Evolutionary conservation across 1,140 invertebrate genomes (phyloP), one percentile per base, ranked within the genome.

Genomic region (Saccostrea cuccullata): DNA sequence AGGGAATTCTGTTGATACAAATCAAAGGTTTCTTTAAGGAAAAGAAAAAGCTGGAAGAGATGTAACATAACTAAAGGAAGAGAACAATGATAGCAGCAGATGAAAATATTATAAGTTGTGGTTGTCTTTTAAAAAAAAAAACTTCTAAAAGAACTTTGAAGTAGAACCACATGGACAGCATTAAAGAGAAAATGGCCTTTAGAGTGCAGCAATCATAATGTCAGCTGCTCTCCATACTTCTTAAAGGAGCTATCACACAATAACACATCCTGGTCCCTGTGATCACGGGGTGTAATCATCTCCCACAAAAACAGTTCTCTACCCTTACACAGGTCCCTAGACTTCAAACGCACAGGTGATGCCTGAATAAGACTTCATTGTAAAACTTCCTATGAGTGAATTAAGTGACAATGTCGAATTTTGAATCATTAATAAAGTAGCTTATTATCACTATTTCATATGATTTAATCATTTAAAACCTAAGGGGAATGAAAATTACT

Each of bases 111-210:
- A 77, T 30, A 77, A 36, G 70, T 77, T 26, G 13, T 30, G 15
- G 70, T 77, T 36, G 70, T 77, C 70, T 77, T 77, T 77, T 26
- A 30, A 77, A 64, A 47, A 47, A n/a, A 36, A 73, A 73, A 77
- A 77, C 70, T 77, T 77, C 70, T 77, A 26, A 77, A 17, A 77
- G 70, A 77, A 77, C 70, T 77, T 77, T 77, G 11, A 77, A 77
- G 70, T 77, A 77, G 13, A 12, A 77, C 70, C 70, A 77, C 70
- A 77, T 77, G 70, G 70, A 77, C 13, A 30, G 30, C 70, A 36
- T 36, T 30, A 77, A 77, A 77, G 70, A 30, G 26, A 30, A 64
- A 77, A 77, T 77, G 70, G 70, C 70, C 70, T 77, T 77, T 77
- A 77, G 15, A 77, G 70, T 77, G 26, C 70, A 40, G 26, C 70